Evolutionary conservation across 1,140 invertebrate species (phyloP).

Genomic region (Chelonus insularis): DNA sequence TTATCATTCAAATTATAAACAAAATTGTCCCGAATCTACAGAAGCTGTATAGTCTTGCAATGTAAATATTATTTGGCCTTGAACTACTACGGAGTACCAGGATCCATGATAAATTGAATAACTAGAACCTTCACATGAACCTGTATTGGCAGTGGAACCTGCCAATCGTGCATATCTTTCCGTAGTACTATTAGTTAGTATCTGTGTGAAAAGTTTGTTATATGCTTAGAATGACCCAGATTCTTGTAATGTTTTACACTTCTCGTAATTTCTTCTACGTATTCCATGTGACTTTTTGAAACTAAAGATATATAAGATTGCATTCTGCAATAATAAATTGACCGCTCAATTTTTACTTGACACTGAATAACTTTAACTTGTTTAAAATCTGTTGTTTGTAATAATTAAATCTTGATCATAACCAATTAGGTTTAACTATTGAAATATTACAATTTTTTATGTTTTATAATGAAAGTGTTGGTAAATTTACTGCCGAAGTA

Average conservation of each 20-base stretch:
- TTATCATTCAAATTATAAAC: conserved; percentile 25
- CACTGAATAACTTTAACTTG: background rate
- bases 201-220: background rate
- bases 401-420: conserved; percentile 2
- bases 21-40: too few relatives aligned
- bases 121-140: background rate
- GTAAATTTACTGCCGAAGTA: background rate
- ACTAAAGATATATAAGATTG: conserved; percentile 5
- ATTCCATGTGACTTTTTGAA: background rate
- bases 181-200: background rate
- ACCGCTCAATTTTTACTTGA: conserved; percentile 14
- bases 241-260: background rate
- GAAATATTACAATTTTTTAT: conserved; percentile 13
- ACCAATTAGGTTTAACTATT: background rate
- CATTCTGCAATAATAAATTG: conserved; percentile 19
- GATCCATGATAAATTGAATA: conserved; percentile 23
- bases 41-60: conserved; percentile 14
- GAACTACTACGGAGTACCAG: conserved; percentile 19
- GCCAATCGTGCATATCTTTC: background rate
- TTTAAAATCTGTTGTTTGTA: too few relatives aligned
- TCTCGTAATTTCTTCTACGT: background rate
- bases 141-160: background rate
- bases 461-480: conserved; percentile 2
- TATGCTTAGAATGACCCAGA: background rate
- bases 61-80: conserved; percentile 2